These are phyloP conservation scores for Psilopogon haemacephalus DNA, from an alignment of 2,113 vertebrate species.

Conservation along the genomic window DNA sequence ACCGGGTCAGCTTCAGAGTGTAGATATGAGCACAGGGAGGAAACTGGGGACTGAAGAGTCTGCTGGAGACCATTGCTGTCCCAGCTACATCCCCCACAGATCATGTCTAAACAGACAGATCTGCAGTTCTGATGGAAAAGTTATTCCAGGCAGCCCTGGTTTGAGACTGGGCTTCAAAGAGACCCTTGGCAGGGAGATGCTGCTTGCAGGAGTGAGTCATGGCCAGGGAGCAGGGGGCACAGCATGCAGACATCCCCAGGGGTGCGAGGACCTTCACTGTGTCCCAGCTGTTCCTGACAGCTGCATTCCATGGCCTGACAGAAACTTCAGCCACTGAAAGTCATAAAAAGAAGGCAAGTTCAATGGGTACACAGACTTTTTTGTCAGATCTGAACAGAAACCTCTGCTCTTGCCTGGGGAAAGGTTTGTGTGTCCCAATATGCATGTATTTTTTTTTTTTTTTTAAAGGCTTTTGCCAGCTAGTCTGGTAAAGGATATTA, in stretches of 20 bases:
- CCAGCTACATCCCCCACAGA: not conserved
- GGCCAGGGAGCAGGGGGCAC: accelerated
- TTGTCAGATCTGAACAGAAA: not conserved
- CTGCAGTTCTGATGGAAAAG: not conserved
- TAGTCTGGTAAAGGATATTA: not conserved
- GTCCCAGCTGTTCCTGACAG: not conserved
- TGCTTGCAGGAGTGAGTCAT: not conserved
- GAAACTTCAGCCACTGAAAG: not conserved
- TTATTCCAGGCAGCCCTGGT: not conserved
- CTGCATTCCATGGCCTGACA: not conserved
- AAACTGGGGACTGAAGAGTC: not conserved
- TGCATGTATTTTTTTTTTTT: not conserved
- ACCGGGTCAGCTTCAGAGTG: not conserved
- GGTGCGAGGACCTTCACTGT: accelerated
- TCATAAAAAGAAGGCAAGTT: not conserved
- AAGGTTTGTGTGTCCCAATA: not conserved
- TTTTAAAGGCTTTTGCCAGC: not conserved
- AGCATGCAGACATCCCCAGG: accelerated
- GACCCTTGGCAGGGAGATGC: not conserved
- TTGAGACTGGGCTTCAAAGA: not conserved
- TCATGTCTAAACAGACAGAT: not conserved
- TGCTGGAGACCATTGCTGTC: not conserved
- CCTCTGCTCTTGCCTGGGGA: not conserved
- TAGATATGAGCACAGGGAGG: not conserved
- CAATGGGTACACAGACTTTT: not conserved